Base-by-base conservation (phyloP, 2,888 invertebrate species). In the Uropetala carovei region DNA sequence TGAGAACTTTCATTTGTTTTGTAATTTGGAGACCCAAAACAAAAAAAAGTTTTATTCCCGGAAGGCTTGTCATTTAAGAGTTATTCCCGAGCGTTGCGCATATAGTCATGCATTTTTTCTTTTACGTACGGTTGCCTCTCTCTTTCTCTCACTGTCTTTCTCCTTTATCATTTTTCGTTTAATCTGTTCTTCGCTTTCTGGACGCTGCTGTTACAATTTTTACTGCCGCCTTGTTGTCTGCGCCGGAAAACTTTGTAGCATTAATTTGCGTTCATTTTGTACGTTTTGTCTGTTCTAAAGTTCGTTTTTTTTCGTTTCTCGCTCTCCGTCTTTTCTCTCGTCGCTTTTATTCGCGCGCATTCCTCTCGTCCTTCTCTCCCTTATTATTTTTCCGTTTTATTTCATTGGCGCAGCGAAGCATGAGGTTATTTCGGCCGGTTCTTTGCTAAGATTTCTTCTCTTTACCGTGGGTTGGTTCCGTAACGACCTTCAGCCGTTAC, bases 361-460 rank as follows among this genome's bases (percentile, higher is more conserved):
- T 89, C 89, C 89, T 30, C 43, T 64, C 30, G 5, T 68, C 83
- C 83, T 56, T 83, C 83, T 83, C 57, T 82, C 18, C 83, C 83
- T n/a, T 30, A 75, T 43, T 64, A 43, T 60, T 64, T 89, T 30
- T 68, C 30, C 27, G 16, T 60, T 86, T 86, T 60, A 18, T 86
- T 86, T 86, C 43, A 64, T 68, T 89, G 89, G 64, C 89, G 89
- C 89, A 64, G 43, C 89, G 89, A 64, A 89, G 86, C 27, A 86
- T 86, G 86, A 43, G 89, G 89, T 89, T 89, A 89, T 89, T 89
- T 68, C 89, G 60, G 89, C 64, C 60, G 27, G 60, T 14, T 83
- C 57, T 57, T 18, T 30, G 89, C 60, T 22, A 27, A 75, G 75
- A 75, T 75, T 27, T 13, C 60, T 27, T 27, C 68, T 68, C 43